Evolutionary conservation across 2,797 vertebrate genomes (phyloP).

Genomic region (Betta splendens): DNA sequence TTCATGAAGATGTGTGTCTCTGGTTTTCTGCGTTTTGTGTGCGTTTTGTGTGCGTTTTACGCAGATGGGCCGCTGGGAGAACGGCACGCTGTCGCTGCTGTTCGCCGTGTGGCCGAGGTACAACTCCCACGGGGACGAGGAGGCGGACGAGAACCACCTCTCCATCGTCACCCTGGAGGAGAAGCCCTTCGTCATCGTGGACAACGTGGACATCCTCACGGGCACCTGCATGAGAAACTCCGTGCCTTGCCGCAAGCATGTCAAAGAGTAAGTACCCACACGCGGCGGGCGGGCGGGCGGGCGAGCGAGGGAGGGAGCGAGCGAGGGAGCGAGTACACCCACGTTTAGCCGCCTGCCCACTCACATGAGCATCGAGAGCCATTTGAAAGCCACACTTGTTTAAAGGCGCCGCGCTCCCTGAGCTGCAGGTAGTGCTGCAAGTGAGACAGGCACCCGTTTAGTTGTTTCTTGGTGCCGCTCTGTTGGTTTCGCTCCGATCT

Average conservation of each 20-base stretch:
- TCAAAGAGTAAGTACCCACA: slow-evolving; percentile 88
- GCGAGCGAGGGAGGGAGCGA: slow-evolving; percentile 2
- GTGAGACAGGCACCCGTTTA: slow-evolving; percentile 7
- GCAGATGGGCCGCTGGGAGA: slow-evolving; percentile 97
- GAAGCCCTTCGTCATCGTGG: slow-evolving; percentile 96
- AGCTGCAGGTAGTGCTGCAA: slow-evolving; percentile 9
- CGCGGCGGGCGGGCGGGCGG: neutral
- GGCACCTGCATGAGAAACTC: slow-evolving; percentile 97
- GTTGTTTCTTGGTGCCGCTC: slow-evolving; percentile 13
- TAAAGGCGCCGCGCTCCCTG: neutral
- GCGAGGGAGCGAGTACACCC: slow-evolving; percentile 1
- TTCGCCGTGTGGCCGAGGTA: slow-evolving; percentile 96
- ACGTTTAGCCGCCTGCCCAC: neutral
- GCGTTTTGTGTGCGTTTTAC: slow-evolving; percentile 1
- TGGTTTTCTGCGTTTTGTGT: slow-evolving; percentile 30
- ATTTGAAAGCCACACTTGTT: slow-evolving; percentile 13
- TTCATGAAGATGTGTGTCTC: slow-evolving; percentile 7
- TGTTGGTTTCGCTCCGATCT: neutral
- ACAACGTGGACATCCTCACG: slow-evolving; percentile 94
- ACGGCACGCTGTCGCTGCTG: slow-evolving; percentile 88
- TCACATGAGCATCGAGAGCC: slow-evolving; percentile 16
- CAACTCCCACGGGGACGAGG: slow-evolving; percentile 91
- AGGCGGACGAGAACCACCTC: slow-evolving; percentile 96
- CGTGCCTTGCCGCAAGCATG: slow-evolving; percentile 93
- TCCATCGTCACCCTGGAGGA: slow-evolving; percentile 98